Evolutionary conservation across 2,797 vertebrate species (phyloP), one percentile per base, ranked within the genome.

Genomic region (Ctenopoma kingsleyae): DNA sequence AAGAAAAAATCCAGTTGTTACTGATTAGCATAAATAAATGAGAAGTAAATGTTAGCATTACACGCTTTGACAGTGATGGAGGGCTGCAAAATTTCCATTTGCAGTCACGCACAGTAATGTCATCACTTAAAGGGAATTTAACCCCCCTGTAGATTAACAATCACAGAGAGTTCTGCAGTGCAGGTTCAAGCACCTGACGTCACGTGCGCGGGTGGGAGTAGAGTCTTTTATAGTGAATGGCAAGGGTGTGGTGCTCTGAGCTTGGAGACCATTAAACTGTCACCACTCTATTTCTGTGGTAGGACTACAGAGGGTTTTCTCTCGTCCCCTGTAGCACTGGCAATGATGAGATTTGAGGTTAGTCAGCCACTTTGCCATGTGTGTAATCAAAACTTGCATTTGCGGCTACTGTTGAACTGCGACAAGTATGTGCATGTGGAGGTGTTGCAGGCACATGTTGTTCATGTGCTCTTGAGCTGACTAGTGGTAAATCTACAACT

Each of bases 181-280:
- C 76, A 85, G 87, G 80, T 88, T 83, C 83, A 74, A 83, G 71
- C 82, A 86, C 90, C 85, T 91, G 86, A 93, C 68, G 72, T 93
- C 90, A 93, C 81, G 43, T 56, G 54, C 80, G 57, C 67, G 47
- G 73, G 73, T 64, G 81, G 85, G 82, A 81, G 67, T 19, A 48
- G 76, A 80, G 80, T 84, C 86, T 85, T 88, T 92, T 79, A 91
- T 88, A 81, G 63, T 59, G 68, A 82, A 81, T 85, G 89, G 89
- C 74, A 77, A 80, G 90, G 91, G 91, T 77, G 91, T 88, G 92
- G 91, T 77, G 83, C 77, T 65, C 71, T 22, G 71, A 88, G 82
- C 83, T 68, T 1, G 40, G 88, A 84, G 85, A 73, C 87, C 82
- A 90, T 93, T 93, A 93, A 93, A 84, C 87, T 92, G 90, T 93